Evolutionary conservation across 2,797 vertebrate genomes (phyloP).

Genomic region (Australoheros facetus): DNA sequence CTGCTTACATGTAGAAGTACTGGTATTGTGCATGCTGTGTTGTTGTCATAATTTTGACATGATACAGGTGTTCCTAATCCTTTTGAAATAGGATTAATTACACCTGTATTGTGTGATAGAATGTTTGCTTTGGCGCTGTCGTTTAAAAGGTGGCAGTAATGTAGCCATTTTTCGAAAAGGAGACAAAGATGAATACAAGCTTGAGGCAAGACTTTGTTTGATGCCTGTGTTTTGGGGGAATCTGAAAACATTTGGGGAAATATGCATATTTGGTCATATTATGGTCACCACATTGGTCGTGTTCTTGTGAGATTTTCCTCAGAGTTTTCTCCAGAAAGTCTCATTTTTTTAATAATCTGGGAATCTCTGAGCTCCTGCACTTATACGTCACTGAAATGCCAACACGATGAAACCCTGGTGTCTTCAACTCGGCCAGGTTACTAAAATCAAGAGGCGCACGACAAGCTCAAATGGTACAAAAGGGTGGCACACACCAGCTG

Average conservation of each 20-base stretch:
- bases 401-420: neutral
- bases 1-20: no score
- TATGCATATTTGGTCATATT: neutral
- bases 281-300: neutral
- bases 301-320: rapidly evolving
- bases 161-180: neutral
- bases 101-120: neutral
- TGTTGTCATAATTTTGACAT: neutral
- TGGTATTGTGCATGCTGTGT: neutral
- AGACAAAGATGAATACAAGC: neutral
- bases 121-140: neutral
- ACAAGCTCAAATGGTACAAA: no score
- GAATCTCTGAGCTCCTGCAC: neutral
- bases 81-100: neutral
- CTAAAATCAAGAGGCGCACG: no score
- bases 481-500: neutral
- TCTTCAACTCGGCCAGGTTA: neutral
- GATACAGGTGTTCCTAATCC: neutral
- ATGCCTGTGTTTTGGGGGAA: neutral
- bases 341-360: neutral
- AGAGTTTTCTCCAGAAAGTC: neutral
- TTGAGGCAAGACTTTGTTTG: neutral
- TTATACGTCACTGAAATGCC: neutral
- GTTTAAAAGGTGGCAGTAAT: neutral
- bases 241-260: neutral